Evolutionary conservation across 2,797 vertebrate genomes (phyloP), one percentile per base, ranked within the genome.

Genomic region (Premnoplex brunnescens): DNA sequence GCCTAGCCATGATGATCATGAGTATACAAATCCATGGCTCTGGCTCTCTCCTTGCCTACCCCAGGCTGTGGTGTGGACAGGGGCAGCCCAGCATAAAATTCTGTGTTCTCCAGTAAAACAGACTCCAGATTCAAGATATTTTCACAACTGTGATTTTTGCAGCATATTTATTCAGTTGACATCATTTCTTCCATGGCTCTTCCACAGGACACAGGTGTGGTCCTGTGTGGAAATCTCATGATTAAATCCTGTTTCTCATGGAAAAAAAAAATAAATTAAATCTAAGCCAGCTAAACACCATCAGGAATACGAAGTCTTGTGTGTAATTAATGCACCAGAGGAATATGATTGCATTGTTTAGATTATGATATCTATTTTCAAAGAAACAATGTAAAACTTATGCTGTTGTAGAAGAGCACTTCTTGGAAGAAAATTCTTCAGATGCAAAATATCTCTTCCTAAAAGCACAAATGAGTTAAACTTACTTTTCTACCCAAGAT

Each of bases 361-460:
- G 8, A 9, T 74, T 63, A 71, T 17, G 8, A 26, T 64, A 69
- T 7, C 36, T 90, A 12, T 62, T 95, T 91, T 51, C 24, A 83
- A 92, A 67, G 51, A 72, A 51, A 44, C 10, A 37, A 39, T 8
- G 77, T 80, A 73, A 92, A 85, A 91, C 91, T 66, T 7, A 66
- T 71, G 7, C 37, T 30, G 13, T 14, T 86, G 23, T 49, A 92
- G n/a, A 66, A 89, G 75, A 92, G 12, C 32, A 81, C 12, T 20
- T 28, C 14, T 74, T 32, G 30, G 72, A 89, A 96, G 10, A 16
- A 78, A 63, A 84, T 51, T 32, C 26, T 77, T 90, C 84, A 84
- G 51, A 75, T 34, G n/a, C 24, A 84, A 83, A 58, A 19, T 2
- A 32, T 66, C 21, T 75, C 36, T n/a, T 94, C 34, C 43, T 62